Percentiles rank a stretch among this genome's conserved stretches.
These are phyloP conservation scores for Eospalax fontanierii DNA, from an alignment of 2,797 vertebrate genomes.

Conservation along the genomic window DNA sequence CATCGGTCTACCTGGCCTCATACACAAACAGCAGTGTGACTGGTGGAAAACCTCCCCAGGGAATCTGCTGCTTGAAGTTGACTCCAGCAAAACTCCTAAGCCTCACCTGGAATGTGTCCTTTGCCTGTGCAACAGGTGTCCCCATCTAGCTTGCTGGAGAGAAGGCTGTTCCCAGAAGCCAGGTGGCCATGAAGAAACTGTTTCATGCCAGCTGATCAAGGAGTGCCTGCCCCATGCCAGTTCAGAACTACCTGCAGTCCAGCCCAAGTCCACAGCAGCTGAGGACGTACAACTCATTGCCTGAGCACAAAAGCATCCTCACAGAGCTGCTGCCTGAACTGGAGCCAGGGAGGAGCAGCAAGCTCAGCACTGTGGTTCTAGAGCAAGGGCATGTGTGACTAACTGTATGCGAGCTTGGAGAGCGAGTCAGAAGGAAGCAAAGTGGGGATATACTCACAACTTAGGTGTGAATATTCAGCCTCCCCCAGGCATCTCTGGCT, in stretches of 20 bases:
- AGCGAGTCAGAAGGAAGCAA: constrained; percentile 19
- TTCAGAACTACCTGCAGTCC: constrained; percentile 68
- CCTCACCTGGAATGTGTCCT: constrained; percentile 45
- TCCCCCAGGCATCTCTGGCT: constrained; percentile 54
- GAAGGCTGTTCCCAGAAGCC: constrained; percentile 30
- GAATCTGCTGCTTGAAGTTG: constrained; percentile 10
- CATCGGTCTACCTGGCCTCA: not conserved
- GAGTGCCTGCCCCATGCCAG: not conserved
- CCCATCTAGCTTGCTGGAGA: not conserved
- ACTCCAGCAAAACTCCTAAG: constrained; percentile 20
- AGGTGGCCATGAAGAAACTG: not conserved
- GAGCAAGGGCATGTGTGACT: not conserved
- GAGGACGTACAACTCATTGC: not conserved
- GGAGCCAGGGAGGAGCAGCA: not conserved
- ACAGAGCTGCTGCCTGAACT: not conserved
- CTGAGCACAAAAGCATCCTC: not conserved
- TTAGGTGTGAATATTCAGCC: not conserved
- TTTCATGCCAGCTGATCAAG: not conserved
- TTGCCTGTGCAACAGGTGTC: constrained; percentile 29
- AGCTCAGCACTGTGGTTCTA: not conserved
- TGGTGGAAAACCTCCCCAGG: not conserved
- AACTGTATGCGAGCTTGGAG: not conserved
- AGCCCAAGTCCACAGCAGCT: constrained; percentile 16
- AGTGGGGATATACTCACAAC: not conserved
- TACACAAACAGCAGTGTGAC: not conserved